Evolutionary conservation across 2,888 invertebrate species (phyloP).

Genomic region (Escarpia spicata): DNA sequence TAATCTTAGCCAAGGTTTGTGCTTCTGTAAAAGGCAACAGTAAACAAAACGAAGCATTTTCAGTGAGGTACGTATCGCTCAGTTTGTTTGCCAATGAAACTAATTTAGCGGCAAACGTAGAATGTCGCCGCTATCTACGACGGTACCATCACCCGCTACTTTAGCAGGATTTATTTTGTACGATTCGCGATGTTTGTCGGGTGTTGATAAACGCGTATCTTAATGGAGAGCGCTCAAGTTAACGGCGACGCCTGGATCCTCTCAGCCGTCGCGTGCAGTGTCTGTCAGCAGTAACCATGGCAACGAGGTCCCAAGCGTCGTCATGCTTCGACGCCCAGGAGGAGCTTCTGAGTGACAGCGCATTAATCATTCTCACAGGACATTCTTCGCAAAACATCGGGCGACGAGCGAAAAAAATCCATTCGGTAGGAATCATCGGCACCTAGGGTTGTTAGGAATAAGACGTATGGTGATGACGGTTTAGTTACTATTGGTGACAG

Average conservation of each 20-base stretch:
- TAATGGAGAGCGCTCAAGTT: not conserved
- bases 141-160: not conserved
- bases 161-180: not conserved
- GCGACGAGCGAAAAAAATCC: not conserved
- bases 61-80: not conserved
- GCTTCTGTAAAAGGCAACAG: not conserved
- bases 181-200: not conserved
- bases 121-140: not conserved
- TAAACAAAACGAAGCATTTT: too few species aligned
- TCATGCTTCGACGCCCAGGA: not conserved
- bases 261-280: not conserved
- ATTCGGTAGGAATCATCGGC: not conserved
- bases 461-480: not conserved
- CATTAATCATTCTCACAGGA: not conserved
- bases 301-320: not conserved
- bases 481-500: too few species aligned
- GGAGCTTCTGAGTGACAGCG: not conserved
- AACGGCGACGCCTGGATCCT: not conserved
- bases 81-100: not conserved
- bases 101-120: not conserved
- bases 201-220: not conserved
- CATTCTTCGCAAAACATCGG: not conserved
- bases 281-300: not conserved
- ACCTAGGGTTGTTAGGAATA: not conserved
- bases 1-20: not conserved